These are phyloP conservation scores for Bubo scandiacus DNA, from an alignment of 2,113 vertebrate species.

Conservation along the genomic window DNA sequence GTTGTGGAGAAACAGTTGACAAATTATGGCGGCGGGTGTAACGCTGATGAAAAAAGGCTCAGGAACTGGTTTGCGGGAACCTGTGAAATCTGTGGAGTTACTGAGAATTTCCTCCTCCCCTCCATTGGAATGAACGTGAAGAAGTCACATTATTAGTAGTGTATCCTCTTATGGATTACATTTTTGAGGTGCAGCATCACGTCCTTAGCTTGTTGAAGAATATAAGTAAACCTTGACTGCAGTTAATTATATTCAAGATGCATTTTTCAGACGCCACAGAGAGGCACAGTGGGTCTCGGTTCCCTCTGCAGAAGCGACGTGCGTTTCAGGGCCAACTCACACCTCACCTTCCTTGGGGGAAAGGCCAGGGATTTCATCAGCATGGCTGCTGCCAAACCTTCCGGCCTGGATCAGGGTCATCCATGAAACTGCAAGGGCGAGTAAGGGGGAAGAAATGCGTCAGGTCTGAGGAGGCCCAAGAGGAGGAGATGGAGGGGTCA, in stretches of 20 bases:
- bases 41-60: not conserved
- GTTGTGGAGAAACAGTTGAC: not conserved
- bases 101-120: not conserved
- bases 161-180: not conserved
- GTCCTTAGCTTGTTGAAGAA: not conserved
- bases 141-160: not conserved
- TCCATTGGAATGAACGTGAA: not conserved
- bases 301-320: not conserved
- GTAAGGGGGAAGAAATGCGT: accelerated
- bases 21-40: accelerated
- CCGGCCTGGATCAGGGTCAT: accelerated
- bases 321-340: accelerated
- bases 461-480: no score
- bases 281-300: accelerated
- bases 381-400: accelerated
- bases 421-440: accelerated
- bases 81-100: not conserved
- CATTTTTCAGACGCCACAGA: not conserved
- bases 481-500: accelerated
- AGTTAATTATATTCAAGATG: not conserved
- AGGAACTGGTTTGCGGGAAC: not conserved
- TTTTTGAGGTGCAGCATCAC: not conserved
- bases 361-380: accelerated
- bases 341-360: not conserved
- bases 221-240: not conserved